These are phyloP conservation scores for Spea multiplicata DNA, from an alignment of 2,113 vertebrate species.

Conservation along the genomic window DNA sequence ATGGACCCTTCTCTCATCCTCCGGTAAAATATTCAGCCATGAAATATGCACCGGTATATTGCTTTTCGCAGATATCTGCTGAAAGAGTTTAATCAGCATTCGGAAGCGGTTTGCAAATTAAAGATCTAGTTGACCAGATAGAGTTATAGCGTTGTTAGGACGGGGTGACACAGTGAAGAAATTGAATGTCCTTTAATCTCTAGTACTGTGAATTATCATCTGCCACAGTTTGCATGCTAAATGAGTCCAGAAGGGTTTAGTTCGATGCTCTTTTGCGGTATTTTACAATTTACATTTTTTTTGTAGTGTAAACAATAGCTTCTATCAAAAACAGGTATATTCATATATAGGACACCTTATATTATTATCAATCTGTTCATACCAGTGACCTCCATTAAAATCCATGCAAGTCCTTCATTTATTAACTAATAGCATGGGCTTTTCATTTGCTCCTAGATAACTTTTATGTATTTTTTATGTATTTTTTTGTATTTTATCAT, in stretches of 20 bases:
- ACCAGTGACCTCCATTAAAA: too few relatives aligned
- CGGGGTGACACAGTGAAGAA: constrained; percentile 43
- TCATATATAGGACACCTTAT: too few relatives aligned
- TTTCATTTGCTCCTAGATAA: too few relatives aligned
- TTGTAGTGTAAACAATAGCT: too few relatives aligned
- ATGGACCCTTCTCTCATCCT: constrained; percentile 52
- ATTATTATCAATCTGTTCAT: too few relatives aligned
- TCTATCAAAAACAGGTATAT: too few relatives aligned
- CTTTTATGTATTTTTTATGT: too few relatives aligned
- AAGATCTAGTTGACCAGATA: constrained; percentile 59
- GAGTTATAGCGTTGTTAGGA: constrained; percentile 53
- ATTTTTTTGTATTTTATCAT: background rate
- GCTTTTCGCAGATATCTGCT: constrained; percentile 59
- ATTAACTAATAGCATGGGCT: too few relatives aligned
- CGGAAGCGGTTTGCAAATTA: constrained; percentile 58
- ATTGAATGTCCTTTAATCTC: constrained; percentile 55
- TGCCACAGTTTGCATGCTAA: constrained; percentile 47
- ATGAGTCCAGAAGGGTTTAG: constrained; percentile 35
- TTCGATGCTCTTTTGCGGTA: background rate
- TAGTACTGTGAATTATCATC: constrained; percentile 52
- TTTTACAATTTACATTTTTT: too few relatives aligned
- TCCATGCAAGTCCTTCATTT: too few relatives aligned
- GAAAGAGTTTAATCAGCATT: constrained; percentile 58
- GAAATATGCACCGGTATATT: constrained; percentile 54
- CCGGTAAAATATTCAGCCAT: constrained; percentile 57